phyloP scores from a whole-genome alignment of 1,140 invertebrate genomes.

The Apis dorsata region DNA sequence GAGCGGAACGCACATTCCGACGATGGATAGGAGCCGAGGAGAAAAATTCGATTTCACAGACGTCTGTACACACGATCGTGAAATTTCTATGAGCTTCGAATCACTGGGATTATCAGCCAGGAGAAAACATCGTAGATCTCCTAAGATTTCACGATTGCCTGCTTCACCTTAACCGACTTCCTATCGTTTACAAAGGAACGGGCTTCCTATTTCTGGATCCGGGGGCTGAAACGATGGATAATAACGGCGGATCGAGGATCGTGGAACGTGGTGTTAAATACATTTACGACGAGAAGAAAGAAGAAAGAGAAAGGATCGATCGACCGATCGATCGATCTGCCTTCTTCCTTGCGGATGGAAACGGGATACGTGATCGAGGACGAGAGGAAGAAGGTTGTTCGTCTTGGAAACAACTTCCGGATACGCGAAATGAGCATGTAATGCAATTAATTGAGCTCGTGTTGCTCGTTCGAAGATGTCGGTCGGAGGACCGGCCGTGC shows the following conservation, averaged over 20 bases:
- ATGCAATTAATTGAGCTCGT: no score
- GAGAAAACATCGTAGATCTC: neutral
- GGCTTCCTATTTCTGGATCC: neutral
- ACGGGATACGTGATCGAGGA: neutral
- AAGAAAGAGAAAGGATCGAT: neutral
- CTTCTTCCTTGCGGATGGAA: neutral
- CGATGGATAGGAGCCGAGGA: neutral
- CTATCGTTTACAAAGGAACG: neutral
- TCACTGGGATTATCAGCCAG: neutral
- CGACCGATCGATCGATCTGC: neutral
- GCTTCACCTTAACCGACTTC: neutral
- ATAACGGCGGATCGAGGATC: conserved; percentile 12
- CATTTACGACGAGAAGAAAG: no score
- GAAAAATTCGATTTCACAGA: neutral
- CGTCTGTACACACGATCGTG: conserved; percentile 3
- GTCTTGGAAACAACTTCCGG: no score
- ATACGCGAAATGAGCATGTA: no score
- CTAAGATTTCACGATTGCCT: conserved; percentile 13
- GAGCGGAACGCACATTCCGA: conserved; percentile 4
- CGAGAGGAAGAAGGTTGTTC: neutral
- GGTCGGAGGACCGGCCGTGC: no score
- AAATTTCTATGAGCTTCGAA: neutral
- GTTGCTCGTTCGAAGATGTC: no score
- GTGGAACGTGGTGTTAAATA: conserved; percentile 9
- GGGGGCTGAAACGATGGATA: conserved; percentile 11